Percentiles rank a stretch among this genome's conserved stretches.
These are phyloP conservation scores for Nothoprocta pentlandii DNA, from an alignment of 2,113 vertebrate species.

Conservation along the genomic window DNA sequence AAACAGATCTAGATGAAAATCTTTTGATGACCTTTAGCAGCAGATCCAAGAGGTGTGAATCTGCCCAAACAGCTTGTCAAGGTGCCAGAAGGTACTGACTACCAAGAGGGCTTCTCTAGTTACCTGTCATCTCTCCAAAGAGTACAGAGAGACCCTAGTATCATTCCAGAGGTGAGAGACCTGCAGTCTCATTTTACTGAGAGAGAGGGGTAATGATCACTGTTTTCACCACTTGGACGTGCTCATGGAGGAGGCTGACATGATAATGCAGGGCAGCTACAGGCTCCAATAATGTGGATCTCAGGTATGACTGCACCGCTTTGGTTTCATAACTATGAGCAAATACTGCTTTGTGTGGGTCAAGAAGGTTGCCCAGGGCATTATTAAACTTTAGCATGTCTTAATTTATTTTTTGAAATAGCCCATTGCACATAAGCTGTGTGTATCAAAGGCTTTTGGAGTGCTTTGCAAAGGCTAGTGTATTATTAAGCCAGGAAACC, in stretches of 20 bases:
- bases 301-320: background rate
- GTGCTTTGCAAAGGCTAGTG: conserved; percentile 20
- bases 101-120: background rate
- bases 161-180: background rate
- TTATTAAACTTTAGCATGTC: background rate
- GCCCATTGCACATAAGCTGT: background rate
- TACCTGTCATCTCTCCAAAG: background rate
- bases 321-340: background rate
- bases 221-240: background rate
- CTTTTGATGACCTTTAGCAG: background rate
- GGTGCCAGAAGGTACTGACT: background rate
- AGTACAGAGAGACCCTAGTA: background rate
- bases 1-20: background rate
- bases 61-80: background rate
- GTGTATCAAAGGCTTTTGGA: conserved; percentile 2
- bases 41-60: background rate
- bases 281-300: background rate
- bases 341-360: background rate
- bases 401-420: background rate
- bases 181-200: background rate
- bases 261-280: background rate
- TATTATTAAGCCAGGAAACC: conserved; percentile 32
- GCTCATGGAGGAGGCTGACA: rapidly evolving
- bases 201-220: background rate
- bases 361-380: background rate